Evolutionary conservation across 2,797 vertebrate genomes (phyloP), one percentile per base, ranked within the genome.

Genomic region (Naso thynnoides): DNA sequence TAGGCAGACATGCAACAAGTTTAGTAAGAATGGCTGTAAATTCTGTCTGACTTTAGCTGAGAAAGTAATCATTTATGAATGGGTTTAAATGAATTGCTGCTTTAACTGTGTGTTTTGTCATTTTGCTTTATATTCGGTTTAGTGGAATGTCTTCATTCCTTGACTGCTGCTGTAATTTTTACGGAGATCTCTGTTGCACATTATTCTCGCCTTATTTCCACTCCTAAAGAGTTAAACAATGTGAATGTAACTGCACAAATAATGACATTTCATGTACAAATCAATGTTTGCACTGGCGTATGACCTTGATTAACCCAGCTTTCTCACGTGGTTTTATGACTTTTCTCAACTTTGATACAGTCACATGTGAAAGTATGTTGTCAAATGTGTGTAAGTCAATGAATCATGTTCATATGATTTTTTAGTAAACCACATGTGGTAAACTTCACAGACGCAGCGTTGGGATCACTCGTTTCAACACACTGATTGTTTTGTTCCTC

Each of bases 381-480:
- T 50, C 55, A 2, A 29, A 21, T 57, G 26, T 53, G 44, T 76
- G 52, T 56, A 23, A 76, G 13, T 57, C 52, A 29, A 3, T 76
- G 71, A 82, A 26, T 88, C 79, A 83, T 50, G 31, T 71, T 82
- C 80, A 78, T 55, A 78, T 86, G 85, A 87, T 78, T 76, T 55
- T 56, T 59, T 60, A 70, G 31, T 48, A 41, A 77, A 68, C n/a
- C 52, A 36, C 61, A 61, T 80, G 67, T 44, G n/a, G 42, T 72
- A 15, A 79, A 66, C 65, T 57, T 79, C 67, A 62, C 42, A 61
- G 10, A 61, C 33, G 16, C 1, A 15, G 13, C 24, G 31, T 21
- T 27, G 31, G 14, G 14, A 57, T 73, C 49, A 24, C 41, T 53
- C 42, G 27, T 84, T 75, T 79, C 57, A 70, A 71, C 79, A 80